A percentile compares a stretch with the other conserved stretches of the same genome.
These are phyloP conservation scores for Acrobasis repandana DNA, from an alignment of 2,888 invertebrate genomes.

Conservation along the genomic window DNA sequence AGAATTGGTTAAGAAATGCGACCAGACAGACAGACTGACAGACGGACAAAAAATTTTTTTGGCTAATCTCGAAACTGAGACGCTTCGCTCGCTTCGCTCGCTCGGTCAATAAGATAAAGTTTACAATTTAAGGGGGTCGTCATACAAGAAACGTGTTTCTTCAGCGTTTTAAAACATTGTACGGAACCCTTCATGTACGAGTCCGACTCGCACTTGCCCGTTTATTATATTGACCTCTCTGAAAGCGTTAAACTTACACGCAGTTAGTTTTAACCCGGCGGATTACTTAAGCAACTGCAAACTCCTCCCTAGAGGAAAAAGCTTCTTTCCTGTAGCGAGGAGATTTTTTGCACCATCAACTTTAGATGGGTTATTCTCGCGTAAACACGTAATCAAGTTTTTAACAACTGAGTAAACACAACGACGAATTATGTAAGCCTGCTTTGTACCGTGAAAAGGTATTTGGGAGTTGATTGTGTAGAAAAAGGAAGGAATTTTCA, in stretches of 20 bases:
- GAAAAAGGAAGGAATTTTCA: constrained; percentile 1
- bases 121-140: no score
- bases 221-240: background rate
- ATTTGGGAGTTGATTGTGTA: constrained; percentile 6
- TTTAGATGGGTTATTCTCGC: constrained; percentile 19
- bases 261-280: background rate
- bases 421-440: constrained; percentile 17
- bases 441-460: constrained; percentile 14
- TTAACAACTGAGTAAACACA: constrained; percentile 21
- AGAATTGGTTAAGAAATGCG: no score
- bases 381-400: constrained; percentile 25
- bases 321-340: background rate
- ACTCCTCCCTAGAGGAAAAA: constrained; percentile 9
- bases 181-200: no score
- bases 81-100: no score
- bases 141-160: no score
- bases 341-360: constrained; percentile 24
- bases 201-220: no score
- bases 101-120: no score
- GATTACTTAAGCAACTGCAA: constrained; percentile 14
- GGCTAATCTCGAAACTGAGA: no score
- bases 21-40: no score
- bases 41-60: no score
- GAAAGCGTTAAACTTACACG: constrained; percentile 5
- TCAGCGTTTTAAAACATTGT: no score